phyloP scores from a whole-genome alignment of 2,113 vertebrate genomes.

The Rattus rattus region DNA sequence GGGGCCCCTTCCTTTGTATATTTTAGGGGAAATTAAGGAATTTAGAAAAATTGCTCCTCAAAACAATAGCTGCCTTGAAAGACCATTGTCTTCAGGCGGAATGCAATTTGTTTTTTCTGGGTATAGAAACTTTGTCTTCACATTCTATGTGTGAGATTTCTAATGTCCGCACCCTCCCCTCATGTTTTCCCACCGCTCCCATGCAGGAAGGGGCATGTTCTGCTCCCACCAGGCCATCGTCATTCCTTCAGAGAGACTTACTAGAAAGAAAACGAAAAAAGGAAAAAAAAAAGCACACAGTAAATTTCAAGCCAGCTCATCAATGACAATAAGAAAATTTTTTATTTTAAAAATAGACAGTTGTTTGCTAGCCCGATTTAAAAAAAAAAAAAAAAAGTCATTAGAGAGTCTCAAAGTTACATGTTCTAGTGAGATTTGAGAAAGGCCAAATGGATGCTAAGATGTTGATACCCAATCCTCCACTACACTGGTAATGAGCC shows the following conservation, averaged over 20 bases:
- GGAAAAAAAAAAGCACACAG: background rate
- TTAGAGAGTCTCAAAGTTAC: conserved; percentile 4
- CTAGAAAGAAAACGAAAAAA: background rate
- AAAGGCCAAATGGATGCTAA: background rate
- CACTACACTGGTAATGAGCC: background rate
- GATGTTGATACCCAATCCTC: background rate
- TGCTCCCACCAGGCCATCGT: background rate
- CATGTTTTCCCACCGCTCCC: conserved; percentile 51
- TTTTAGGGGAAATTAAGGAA: conserved; percentile 76
- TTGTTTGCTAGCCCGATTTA: background rate
- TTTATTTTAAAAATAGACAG: background rate
- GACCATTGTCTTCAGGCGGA: conserved; percentile 46
- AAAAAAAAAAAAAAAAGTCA: conserved; percentile 29
- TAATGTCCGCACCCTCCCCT: background rate
- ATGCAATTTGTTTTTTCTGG: conserved; percentile 35
- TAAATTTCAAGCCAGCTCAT: background rate
- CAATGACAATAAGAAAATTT: background rate
- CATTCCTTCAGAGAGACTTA: conserved; percentile 15
- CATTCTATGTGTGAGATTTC: conserved; percentile 25
- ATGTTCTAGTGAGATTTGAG: background rate
- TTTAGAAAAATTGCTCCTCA: conserved; percentile 62
- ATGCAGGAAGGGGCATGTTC: background rate
- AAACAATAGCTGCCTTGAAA: conserved; percentile 63
- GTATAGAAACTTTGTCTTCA: conserved; percentile 37
- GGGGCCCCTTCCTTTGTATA: conserved; percentile 53